phyloP scores from a whole-genome alignment of 2,797 vertebrate species.

The Sphaeramia orbicularis region DNA sequence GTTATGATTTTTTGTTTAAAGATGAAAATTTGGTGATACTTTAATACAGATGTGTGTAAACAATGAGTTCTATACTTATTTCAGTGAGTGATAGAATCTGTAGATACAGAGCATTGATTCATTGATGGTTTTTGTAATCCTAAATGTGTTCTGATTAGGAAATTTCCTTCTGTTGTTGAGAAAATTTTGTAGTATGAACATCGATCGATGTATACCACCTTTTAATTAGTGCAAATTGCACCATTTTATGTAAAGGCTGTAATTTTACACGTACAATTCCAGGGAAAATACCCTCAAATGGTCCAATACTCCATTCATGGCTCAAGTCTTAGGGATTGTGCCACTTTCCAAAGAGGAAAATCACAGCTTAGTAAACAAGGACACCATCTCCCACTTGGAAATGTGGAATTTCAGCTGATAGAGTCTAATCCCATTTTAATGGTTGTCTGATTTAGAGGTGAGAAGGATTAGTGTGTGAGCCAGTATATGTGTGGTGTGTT shows the following conservation, averaged over 20 bases:
- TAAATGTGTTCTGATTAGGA: too few species aligned
- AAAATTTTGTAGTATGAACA: too few species aligned
- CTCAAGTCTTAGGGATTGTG: constrained; percentile 40
- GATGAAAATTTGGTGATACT: too few species aligned
- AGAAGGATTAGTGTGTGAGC: constrained; percentile 72
- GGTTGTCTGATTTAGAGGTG: constrained; percentile 85
- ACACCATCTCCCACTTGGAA: constrained; percentile 72
- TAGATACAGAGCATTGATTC: too few species aligned
- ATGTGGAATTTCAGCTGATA: constrained; percentile 76
- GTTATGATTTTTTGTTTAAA: too few species aligned
- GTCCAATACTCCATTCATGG: constrained; percentile 39
- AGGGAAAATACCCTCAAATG: constrained; percentile 2
- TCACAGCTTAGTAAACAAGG: constrained; percentile 74
- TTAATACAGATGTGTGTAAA: too few species aligned
- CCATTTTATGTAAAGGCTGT: constrained; percentile 7
- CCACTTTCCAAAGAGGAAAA: constrained; percentile 57
- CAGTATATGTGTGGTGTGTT: constrained; percentile 11
- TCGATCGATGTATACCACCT: too few species aligned
- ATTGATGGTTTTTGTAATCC: too few species aligned
- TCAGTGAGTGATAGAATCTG: too few species aligned
- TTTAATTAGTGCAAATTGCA: too few species aligned
- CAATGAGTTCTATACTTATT: too few species aligned
- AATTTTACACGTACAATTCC: constrained; percentile 39
- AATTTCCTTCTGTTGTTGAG: too few species aligned
- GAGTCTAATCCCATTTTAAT: constrained; percentile 85